Evolutionary conservation across 2,113 vertebrate species (phyloP), one percentile per base, ranked within the genome.

Genomic region (Entelurus aequoreus): DNA sequence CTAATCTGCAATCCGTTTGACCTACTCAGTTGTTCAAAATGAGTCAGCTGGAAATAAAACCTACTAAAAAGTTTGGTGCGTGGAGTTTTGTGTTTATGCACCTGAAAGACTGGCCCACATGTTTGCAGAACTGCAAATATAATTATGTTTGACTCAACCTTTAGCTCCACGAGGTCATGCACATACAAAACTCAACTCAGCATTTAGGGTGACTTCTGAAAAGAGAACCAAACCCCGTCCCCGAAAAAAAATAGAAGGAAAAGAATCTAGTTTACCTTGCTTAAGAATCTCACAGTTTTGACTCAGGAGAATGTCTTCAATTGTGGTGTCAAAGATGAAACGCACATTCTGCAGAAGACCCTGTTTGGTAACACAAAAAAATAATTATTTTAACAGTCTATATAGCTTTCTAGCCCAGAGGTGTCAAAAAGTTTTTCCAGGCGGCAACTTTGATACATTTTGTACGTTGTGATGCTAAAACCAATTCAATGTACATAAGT

Each of bases 331-430:
- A 82, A 98, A 97, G 72, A 94, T 83, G 64, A 99, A 86, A 13
- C 74, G 86, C 64, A 98, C 85, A 60, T 94, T 95, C 90, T 99
- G 95, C 68, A 98, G 90, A 77, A 98, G 86, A 50, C 96, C 97
- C 97, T 99, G 88, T 40, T 76, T 69, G 59, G 69, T 21, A 51
- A 76, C 8, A 37, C 47, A 61, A 48, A 60, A 49, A 50, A 7
- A 10, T 46, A 46, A 61, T 37, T 15, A 14, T 36, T 13, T 5
- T 35, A 40, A 14, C 4, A 19, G n/a, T 19, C n/a, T 6, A 19
- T 51, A 3, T 19, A 51, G 3, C 12, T 21, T n/a, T 52, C 4
- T 10, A 28, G 28, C 28, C 2, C 28, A 28, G 28, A 28, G 28
- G 28, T 28, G 21, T 28, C 28, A 28, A 28, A 28, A 28, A 28